Evolutionary conservation across 2,797 vertebrate genomes (phyloP).

Genomic region (Eurystomus glaucurus): DNA sequence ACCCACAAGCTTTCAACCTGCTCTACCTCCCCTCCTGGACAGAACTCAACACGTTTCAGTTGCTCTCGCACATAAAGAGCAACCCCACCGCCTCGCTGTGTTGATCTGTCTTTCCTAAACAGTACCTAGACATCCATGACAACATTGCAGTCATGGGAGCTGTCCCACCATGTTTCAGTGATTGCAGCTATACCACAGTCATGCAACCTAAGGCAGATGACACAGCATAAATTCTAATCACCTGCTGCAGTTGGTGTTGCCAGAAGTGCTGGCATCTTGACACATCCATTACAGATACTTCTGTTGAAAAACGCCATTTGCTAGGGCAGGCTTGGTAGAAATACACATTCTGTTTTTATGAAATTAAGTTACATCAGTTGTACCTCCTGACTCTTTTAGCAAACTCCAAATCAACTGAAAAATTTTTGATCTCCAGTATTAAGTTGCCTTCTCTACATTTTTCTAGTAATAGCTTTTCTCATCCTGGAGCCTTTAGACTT

Average conservation of each 20-base stretch:
- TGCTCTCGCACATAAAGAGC: no score
- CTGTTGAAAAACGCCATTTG: constrained; percentile 30
- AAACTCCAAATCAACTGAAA: not conserved
- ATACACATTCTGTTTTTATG: not conserved
- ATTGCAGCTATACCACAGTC: no score
- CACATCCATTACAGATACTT: not conserved
- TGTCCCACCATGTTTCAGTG: no score
- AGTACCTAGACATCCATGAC: no score
- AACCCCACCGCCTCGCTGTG: no score
- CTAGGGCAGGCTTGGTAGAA: not conserved
- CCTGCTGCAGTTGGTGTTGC: constrained; percentile 19
- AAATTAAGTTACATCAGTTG: not conserved
- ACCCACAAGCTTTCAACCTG: no score
- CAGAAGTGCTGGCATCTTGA: constrained; percentile 44
- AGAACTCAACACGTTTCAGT: no score
- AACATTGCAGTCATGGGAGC: no score
- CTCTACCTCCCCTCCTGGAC: no score
- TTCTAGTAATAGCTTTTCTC: not conserved
- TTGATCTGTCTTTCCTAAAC: no score
- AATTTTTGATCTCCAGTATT: not conserved
- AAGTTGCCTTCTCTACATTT: not conserved
- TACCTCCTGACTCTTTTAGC: not conserved
- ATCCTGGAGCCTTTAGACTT: not conserved
- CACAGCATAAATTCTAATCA: constrained; percentile 70
- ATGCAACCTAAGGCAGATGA: not conserved